phyloP scores from a whole-genome alignment of 2,113 vertebrate genomes.

The Myotis yumanensis region DNA sequence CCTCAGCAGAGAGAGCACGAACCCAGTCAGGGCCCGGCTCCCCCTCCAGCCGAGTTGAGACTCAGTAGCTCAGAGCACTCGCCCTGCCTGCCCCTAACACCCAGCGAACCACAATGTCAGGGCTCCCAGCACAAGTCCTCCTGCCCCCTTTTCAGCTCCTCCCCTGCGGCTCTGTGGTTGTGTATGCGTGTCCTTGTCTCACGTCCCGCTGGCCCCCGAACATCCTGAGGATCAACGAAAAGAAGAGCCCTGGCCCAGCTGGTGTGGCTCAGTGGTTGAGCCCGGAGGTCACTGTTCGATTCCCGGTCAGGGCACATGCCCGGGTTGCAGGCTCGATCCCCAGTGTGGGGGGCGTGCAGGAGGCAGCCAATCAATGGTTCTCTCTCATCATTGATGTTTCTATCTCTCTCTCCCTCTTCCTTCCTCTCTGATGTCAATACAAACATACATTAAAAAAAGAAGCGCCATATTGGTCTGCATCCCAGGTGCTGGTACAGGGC shows the following conservation, averaged over 20 bases:
- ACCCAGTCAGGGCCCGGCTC: fast-evolving
- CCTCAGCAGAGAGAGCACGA: neutral
- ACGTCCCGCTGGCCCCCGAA: neutral
- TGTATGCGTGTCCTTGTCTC: neutral
- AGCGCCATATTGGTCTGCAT: fast-evolving
- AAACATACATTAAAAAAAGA: no score
- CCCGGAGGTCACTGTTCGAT: no score
- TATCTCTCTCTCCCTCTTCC: no score
- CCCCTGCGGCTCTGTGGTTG: neutral
- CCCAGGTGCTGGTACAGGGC: fast-evolving
- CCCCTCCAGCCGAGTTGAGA: neutral
- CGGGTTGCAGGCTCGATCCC: no score
- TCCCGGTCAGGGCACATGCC: no score
- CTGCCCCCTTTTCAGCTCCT: neutral
- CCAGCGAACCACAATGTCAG: fast-evolving
- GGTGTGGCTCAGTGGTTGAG: no score
- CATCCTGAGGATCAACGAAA: neutral
- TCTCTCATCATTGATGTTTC: no score
- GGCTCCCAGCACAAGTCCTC: neutral
- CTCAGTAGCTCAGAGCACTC: neutral
- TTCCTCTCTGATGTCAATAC: no score
- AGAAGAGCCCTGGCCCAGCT: neutral
- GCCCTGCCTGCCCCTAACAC: neutral
- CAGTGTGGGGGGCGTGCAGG: no score
- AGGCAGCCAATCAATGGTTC: no score